phyloP scores from a whole-genome alignment of 2,797 vertebrate genomes.

The Meda fulgida region DNA sequence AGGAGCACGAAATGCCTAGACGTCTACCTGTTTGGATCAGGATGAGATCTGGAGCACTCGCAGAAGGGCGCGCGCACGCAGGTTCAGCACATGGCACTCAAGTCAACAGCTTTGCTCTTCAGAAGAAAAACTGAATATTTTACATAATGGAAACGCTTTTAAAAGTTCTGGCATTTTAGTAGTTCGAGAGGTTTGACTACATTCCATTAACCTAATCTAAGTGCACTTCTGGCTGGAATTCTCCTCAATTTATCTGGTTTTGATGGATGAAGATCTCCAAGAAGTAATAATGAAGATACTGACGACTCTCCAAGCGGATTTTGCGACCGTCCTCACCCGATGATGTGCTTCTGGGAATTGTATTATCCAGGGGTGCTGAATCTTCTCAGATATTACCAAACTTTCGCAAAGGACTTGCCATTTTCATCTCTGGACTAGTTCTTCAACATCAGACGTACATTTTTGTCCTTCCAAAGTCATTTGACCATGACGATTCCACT shows the following conservation, averaged over 20 bases:
- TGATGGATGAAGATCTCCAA: slow-evolving; percentile 47
- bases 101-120: neutral
- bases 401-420: neutral
- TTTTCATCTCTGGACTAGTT: slow-evolving; percentile 35
- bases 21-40: slow-evolving; percentile 72
- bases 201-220: slow-evolving; percentile 54
- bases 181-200: slow-evolving; percentile 44
- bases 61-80: slow-evolving; percentile 35
- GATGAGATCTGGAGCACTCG: slow-evolving; percentile 44
- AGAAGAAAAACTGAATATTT: slow-evolving; percentile 34
- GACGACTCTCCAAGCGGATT: slow-evolving; percentile 64
- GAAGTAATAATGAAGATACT: slow-evolving; percentile 71
- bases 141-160: slow-evolving; percentile 32
- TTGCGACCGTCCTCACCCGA: slow-evolving; percentile 52
- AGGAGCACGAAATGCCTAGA: slow-evolving; percentile 48
- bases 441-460: slow-evolving; percentile 24
- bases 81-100: slow-evolving; percentile 30
- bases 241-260: slow-evolving; percentile 51
- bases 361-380: slow-evolving; percentile 53
- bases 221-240: slow-evolving; percentile 59
- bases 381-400: slow-evolving; percentile 16
- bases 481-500: slow-evolving; percentile 73
- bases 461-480: slow-evolving; percentile 27
- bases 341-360: slow-evolving; percentile 57
- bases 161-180: slow-evolving; percentile 32